A percentile compares a stretch with the other conserved stretches of the same genome.
Evolutionary conservation across 1,140 invertebrate genomes (phyloP).

Genomic region (Ooceraea biroi): DNA sequence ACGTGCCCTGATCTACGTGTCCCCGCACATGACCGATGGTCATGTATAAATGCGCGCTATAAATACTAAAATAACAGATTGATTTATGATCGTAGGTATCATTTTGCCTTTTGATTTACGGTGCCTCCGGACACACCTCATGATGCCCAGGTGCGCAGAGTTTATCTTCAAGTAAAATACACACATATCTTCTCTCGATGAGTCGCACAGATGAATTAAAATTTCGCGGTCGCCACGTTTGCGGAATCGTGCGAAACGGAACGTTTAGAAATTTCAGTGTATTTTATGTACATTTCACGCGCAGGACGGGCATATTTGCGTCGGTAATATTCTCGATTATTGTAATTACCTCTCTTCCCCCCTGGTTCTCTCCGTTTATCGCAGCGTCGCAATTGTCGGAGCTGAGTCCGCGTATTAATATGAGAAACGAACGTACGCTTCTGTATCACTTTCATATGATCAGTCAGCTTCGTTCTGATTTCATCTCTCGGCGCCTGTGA

Average conservation of each 20-base stretch:
- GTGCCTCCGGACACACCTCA: not conserved
- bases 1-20: slow-evolving; percentile 32
- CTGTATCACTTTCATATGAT: not conserved
- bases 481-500: not conserved
- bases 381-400: not conserved
- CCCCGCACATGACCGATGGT: slow-evolving; percentile 60
- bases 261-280: no score
- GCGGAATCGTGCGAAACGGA: not conserved
- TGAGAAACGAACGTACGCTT: not conserved
- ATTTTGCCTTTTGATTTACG: slow-evolving; percentile 65
- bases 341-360: not conserved
- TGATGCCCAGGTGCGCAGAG: not conserved
- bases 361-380: not conserved
- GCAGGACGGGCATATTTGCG: not conserved
- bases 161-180: slow-evolving; percentile 52
- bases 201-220: slow-evolving; percentile 22
- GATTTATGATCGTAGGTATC: slow-evolving; percentile 66
- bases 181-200: not conserved
- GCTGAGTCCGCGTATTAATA: not conserved
- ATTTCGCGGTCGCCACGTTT: slow-evolving; percentile 6
- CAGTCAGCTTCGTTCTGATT: not conserved
- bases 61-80: slow-evolving; percentile 70
- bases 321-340: not conserved
- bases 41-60: slow-evolving; percentile 58
- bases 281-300: not conserved